Base-by-base conservation (phyloP, 2,888 invertebrate species). In the Hirtodrosophila confusa region DNA sequence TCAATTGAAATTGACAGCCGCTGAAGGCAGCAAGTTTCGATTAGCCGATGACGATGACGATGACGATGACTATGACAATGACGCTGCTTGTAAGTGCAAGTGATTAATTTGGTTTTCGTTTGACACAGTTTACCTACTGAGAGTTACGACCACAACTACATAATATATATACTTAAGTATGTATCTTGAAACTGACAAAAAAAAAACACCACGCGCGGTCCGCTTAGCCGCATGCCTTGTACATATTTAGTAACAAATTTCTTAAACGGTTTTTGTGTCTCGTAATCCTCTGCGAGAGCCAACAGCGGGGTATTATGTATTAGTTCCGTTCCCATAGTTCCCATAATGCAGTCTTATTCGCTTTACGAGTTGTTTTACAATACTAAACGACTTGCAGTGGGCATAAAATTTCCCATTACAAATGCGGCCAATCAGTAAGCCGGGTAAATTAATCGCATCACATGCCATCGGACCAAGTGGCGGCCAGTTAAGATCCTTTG, bases 1-100 rank as follows among this genome's bases (percentile, higher is more conserved):
- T 85, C 68, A 86, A 86, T 84, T 86, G 77, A 77, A 77, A 75
- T 72, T 86, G 84, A 85, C 86, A 86, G 82, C 65, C 72, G 56
- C 50, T 67, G 70, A 67, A 73, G 75, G 68, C 61, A 57, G 50
- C 40, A 61, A 36, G 53, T 67, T 50, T 31, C 72, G 72, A 69
- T 63, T 58, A 60, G 56, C 44, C 51, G 41, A 29, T 40, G 58
- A 47, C 58, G 43, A 50, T 27, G 39, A 48, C 31, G 54, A 43
- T 11, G 51, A 36, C 33, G 36, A 40, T 40, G 33, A 48, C 53
- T 27, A 29, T 40, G 36, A 43, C 43, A 58, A 40, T 35, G 31
- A 33, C 35, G 44, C 9, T 55, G 49, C 43, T 60, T 63, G 65
- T 71, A 61, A 75, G 64, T 68, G 49, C 51, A 60, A 48, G 75